Evolutionary conservation across 2,113 vertebrate species (phyloP), one percentile per base, ranked within the genome.

Genomic region (Cheirogaleus medius): DNA sequence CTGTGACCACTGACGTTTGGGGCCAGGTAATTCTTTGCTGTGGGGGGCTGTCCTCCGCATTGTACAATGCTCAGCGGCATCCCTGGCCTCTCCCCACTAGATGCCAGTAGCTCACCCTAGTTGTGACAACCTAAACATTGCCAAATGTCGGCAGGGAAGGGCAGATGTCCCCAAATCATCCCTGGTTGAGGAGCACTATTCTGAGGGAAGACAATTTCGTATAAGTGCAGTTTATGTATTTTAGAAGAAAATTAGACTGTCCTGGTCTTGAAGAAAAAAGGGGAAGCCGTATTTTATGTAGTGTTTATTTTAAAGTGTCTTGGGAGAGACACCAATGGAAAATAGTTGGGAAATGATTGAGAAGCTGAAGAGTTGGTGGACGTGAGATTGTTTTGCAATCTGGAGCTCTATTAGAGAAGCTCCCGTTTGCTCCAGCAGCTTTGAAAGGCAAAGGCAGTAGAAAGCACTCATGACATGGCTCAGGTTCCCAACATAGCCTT

Each of bases 241-340:
- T 85, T 90, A 47, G 27, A 64, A 73, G 76, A 90, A 94, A 95
- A 74, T 32, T 37, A 69, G 29, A 47, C 77, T 52, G 27, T 47
- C 27, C 78, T 86, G 23, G 27, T 88, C 69, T 95, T 81, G 17
- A 68, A 47, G 54, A 91, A 96, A 95, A 25, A 95, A 18, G 20
- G 0, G 11, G 86, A 84, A 86, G 23, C 29, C 7, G 1, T 44
- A n/a, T 64, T 93, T 95, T 49, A 66, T 37, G 14, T 25, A 69
- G 52, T 76, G 47, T 64, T 91, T 23, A 37, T 68, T 87, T 76
- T 60, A 87, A 39, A 89, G n/a, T 54, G 7, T 81, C 56, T 92
- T 63, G 23, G 42, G 58, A 94, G 47, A 92, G 82, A 91, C 25
- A 47, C 68, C 52, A 82, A 3, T 5, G 21, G 73, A 92, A 32